Evolutionary conservation across 2,797 vertebrate species (phyloP).

Genomic region (Parauchenoglanis ngamensis): DNA sequence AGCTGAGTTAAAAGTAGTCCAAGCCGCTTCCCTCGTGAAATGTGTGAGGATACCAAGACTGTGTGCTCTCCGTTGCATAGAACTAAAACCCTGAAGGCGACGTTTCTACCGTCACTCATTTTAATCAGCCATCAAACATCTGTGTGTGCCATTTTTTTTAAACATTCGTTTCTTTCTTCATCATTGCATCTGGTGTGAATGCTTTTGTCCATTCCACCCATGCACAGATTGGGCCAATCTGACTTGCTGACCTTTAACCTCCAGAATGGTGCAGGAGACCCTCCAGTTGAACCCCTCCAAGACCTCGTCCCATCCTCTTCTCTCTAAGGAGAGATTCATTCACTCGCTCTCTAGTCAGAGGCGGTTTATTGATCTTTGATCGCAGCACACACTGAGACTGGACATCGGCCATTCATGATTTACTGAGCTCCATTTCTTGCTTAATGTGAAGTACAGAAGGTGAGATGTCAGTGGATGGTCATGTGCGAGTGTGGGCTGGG

Average conservation of each 20-base stretch:
- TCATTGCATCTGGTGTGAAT: conserved; percentile 39
- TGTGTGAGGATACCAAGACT: not conserved
- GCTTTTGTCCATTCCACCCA: conserved; percentile 48
- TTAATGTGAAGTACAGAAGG: conserved; percentile 33
- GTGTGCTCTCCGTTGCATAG: not conserved
- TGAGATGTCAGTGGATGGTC: not conserved
- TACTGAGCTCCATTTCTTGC: not conserved
- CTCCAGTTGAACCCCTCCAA: conserved; percentile 45
- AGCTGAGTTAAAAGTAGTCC: not conserved
- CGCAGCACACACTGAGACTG: not conserved
- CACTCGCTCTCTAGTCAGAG: conserved; percentile 24
- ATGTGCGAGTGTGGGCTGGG: not conserved
- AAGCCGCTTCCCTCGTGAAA: not conserved
- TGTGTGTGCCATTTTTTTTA: not conserved
- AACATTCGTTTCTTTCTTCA: not conserved
- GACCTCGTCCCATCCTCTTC: conserved; percentile 35
- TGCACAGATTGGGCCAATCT: conserved; percentile 61
- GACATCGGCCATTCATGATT: conserved; percentile 23
- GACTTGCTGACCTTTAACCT: conserved; percentile 65
- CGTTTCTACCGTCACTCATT: not conserved
- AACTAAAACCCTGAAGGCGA: not conserved
- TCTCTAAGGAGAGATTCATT: conserved; percentile 51
- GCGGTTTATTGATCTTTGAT: conserved; percentile 48
- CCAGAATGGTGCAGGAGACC: conserved; percentile 47
- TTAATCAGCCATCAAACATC: not conserved